Evolutionary conservation across 2,888 invertebrate species (phyloP).

Genomic region (Syrphus vitripennis): DNA sequence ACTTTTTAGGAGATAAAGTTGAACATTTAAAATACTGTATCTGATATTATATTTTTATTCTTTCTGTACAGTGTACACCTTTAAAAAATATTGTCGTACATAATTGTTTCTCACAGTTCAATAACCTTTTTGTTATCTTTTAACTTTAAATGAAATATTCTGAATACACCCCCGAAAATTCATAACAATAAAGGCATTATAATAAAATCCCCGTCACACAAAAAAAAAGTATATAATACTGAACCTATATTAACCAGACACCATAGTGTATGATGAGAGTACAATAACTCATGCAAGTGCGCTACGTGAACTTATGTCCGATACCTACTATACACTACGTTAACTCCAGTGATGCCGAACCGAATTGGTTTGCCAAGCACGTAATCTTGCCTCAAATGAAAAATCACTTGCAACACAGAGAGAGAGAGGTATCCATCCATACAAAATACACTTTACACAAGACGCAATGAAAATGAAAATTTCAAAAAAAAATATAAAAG

Average conservation of each 20-base stretch:
- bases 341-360: constrained; percentile 13
- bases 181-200: background rate
- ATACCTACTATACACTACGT: background rate
- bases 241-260: background rate
- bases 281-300: constrained; percentile 57
- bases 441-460: constrained; percentile 42
- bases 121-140: background rate
- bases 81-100: background rate
- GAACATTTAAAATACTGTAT: no score
- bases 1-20: no score
- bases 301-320: constrained; percentile 53
- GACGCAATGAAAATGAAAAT: constrained; percentile 30
- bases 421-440: background rate
- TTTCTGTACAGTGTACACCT: background rate
- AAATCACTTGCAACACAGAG: constrained; percentile 46
- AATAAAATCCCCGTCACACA: constrained; percentile 19
- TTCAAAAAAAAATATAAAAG: constrained; percentile 52
- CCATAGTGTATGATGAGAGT: constrained; percentile 16
- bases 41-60: no score
- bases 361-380: constrained; percentile 63
- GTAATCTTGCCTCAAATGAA: constrained; percentile 63
- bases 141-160: background rate
- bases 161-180: constrained; percentile 33
- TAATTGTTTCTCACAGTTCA: background rate
- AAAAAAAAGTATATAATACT: constrained; percentile 6